Percentiles rank a stretch among this genome's conserved stretches.
Evolutionary conservation across 2,888 invertebrate species (phyloP).

Genomic region (Epicampocera succincta): DNA sequence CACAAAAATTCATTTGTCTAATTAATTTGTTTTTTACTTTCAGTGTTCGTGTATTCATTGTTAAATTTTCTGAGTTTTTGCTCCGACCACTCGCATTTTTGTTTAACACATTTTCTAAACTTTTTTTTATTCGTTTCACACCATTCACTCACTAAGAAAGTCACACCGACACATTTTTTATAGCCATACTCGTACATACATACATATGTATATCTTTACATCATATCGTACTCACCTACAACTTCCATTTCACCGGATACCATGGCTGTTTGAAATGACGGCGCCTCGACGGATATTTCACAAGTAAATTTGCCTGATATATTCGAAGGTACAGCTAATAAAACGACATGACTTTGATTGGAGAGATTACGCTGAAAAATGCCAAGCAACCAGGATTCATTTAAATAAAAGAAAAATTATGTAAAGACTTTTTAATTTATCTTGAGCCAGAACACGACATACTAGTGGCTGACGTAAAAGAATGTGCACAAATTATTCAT

Average conservation of each 20-base stretch:
- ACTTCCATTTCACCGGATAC: slow-evolving; percentile 82
- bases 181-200: too few species aligned
- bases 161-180: slow-evolving; percentile 11
- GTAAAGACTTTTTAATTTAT: slow-evolving; percentile 19
- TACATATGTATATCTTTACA: too few species aligned
- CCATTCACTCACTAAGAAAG: slow-evolving; percentile 1
- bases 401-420: slow-evolving; percentile 53
- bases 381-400: slow-evolving; percentile 60
- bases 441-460: not conserved
- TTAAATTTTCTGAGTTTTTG: slow-evolving; percentile 35
- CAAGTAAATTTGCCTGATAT: slow-evolving; percentile 82
- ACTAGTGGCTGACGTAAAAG: not conserved
- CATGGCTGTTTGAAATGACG: slow-evolving; percentile 81
- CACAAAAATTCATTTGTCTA: slow-evolving; percentile 76
- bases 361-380: slow-evolving; percentile 79
- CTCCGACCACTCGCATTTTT: slow-evolving; percentile 51
- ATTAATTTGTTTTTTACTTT: slow-evolving; percentile 76
- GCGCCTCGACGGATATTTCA: slow-evolving; percentile 82
- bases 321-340: slow-evolving; percentile 80
- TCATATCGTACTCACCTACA: slow-evolving; percentile 78
- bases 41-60: slow-evolving; percentile 1
- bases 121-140: slow-evolving; percentile 50
- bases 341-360: slow-evolving; percentile 82
- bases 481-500: slow-evolving; percentile 30
- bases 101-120: slow-evolving; percentile 51